Percentiles rank a stretch among this genome's conserved stretches.
These are phyloP conservation scores for Hecatera dysodea DNA, from an alignment of 2,888 invertebrate species.

Conservation along the genomic window DNA sequence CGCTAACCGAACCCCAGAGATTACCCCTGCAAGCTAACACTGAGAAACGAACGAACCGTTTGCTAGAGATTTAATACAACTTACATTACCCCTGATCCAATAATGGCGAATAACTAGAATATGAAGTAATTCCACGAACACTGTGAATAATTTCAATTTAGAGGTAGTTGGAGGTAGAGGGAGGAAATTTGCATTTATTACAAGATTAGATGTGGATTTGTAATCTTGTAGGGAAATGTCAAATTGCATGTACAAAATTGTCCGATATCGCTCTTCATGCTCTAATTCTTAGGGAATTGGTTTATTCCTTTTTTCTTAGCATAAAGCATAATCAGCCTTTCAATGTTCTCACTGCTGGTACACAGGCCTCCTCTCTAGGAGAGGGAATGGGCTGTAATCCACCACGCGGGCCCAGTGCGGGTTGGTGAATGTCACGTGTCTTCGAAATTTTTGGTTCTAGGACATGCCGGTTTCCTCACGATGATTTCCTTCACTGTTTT, in stretches of 20 bases:
- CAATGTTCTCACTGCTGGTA: too few relatives aligned
- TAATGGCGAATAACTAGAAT: not conserved
- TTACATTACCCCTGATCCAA: not conserved
- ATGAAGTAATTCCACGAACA: not conserved
- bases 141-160: not conserved
- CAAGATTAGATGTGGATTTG: not conserved
- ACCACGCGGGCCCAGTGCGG: too few relatives aligned
- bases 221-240: not conserved
- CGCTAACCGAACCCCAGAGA: slow-evolving; percentile 1
- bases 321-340: too few relatives aligned
- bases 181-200: slow-evolving; percentile 2
- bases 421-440: too few relatives aligned
- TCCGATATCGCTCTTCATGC: too few relatives aligned
- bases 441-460: too few relatives aligned
- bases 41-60: not conserved
- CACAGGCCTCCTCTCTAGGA: too few relatives aligned
- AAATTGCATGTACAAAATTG: not conserved
- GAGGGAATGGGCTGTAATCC: too few relatives aligned
- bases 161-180: not conserved
- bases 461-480: too few relatives aligned
- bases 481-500: too few relatives aligned
- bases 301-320: too few relatives aligned
- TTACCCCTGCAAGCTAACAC: not conserved
- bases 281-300: too few relatives aligned
- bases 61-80: slow-evolving; percentile 6